Base-by-base conservation (phyloP, 2,888 invertebrate genomes). In the Mesoligia furuncula region DNA sequence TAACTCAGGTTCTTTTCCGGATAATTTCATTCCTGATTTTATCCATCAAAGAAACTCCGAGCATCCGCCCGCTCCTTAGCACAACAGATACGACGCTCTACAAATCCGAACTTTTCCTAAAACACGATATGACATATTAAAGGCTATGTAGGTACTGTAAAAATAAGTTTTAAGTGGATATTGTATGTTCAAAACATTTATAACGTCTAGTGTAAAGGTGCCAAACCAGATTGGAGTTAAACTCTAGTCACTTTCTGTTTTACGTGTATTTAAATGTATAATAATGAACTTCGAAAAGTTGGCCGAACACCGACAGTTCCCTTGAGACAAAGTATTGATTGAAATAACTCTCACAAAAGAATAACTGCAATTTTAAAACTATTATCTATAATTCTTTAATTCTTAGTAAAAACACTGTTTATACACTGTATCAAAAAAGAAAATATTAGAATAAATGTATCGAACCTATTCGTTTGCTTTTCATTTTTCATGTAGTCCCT, bases 141-240 rank as follows among this genome's bases (percentile, higher is more conserved):
- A 36, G 3, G 3, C 36, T 24, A 36, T 75, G 15, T 24, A 27
- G 0, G 31, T 57, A 77, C 57, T 76, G 67, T 87, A 65, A 70
- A 36, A 74, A 66, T 64, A 79, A 77, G 24, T 62, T 54, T 1
- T 84, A 84, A 67, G 71, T 80, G 64, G 57, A 78, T 79, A 79
- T 87, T 77, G 85, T 81, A 86, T 85, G 87, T 86, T 87, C 66
- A 86, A 81, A 85, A 81, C 78, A 84, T 83, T 79, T 80, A 75
- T 77, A 80, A 78, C 42, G 68, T 80, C 51, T 79, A 81, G 83
- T 79, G 76, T 83, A 79, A 67, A 88, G 88, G 94, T 95, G 95
- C 93, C 94, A 95, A 95, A 93, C 82, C 81, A 77, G 87, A 89
- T 88, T 87, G 80, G 94, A 94, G 95, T 95, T 69, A 91, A 92